Evolutionary conservation across 2,113 vertebrate species (phyloP).

Genomic region (Mungos mungo): DNA sequence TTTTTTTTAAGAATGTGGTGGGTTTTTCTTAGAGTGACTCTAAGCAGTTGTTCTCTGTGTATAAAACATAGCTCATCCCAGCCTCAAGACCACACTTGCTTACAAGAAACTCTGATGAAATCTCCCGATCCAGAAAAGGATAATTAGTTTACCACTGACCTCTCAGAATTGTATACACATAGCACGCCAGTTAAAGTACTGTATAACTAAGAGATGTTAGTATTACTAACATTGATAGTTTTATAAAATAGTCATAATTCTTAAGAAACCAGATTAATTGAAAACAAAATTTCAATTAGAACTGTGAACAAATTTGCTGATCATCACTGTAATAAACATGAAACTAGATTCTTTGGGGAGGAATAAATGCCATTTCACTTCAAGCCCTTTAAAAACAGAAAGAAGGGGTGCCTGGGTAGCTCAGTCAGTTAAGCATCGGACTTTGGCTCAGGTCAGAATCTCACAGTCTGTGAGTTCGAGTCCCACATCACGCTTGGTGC

Average conservation of each 20-base stretch:
- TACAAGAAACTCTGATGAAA: background rate
- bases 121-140: background rate
- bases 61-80: background rate
- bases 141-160: background rate
- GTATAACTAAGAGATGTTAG: background rate
- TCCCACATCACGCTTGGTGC: too few relatives aligned
- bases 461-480: too few relatives aligned
- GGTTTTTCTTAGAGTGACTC: background rate
- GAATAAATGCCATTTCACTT: background rate
- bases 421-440: too few relatives aligned
- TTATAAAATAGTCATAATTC: background rate
- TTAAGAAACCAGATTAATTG: background rate
- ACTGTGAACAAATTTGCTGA: background rate
- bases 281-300: background rate
- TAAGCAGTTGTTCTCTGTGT: background rate
- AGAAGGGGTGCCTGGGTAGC: background rate
- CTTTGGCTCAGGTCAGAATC: too few relatives aligned
- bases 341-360: background rate
- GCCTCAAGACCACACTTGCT: background rate
- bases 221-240: background rate
- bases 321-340: background rate
- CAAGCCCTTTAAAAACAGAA: background rate
- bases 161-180: background rate
- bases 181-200: background rate
- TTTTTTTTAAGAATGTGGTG: background rate